phyloP scores from a whole-genome alignment of 2,797 vertebrate genomes.

The Neomorphus geoffroyi region DNA sequence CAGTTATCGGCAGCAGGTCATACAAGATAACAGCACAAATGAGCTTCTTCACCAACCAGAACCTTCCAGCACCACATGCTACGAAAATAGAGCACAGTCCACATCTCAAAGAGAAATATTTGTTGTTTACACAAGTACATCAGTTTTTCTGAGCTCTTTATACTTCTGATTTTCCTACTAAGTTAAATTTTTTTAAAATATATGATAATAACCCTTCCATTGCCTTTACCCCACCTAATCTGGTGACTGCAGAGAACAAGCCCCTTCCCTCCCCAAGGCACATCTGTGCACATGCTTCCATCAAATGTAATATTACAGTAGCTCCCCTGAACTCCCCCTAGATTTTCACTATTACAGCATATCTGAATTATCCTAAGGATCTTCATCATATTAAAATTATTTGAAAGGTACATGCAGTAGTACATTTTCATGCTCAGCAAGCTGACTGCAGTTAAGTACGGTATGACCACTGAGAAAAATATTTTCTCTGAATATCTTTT shows the following conservation, averaged over 20 bases:
- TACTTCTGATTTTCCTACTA: not conserved
- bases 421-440: not conserved
- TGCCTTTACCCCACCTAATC: not conserved
- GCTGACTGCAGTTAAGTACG: not conserved
- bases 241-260: not conserved
- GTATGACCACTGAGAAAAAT: constrained; percentile 2
- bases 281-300: not conserved
- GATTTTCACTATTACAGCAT: not conserved
- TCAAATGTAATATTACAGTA: not conserved
- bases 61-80: not conserved
- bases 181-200: not conserved
- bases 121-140: not conserved
- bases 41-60: not conserved
- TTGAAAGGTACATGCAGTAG: not conserved
- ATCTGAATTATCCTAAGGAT: not conserved
- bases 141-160: not conserved
- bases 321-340: not conserved
- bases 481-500: not conserved
- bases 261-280: not conserved
- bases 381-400: not conserved
- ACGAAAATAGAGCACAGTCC: not conserved
- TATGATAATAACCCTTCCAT: fast-evolving
- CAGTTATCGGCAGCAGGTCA: not conserved
- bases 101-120: not conserved
- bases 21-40: not conserved